phyloP scores from a whole-genome alignment of 1,140 invertebrate genomes.

The Chymomyza costata region DNA sequence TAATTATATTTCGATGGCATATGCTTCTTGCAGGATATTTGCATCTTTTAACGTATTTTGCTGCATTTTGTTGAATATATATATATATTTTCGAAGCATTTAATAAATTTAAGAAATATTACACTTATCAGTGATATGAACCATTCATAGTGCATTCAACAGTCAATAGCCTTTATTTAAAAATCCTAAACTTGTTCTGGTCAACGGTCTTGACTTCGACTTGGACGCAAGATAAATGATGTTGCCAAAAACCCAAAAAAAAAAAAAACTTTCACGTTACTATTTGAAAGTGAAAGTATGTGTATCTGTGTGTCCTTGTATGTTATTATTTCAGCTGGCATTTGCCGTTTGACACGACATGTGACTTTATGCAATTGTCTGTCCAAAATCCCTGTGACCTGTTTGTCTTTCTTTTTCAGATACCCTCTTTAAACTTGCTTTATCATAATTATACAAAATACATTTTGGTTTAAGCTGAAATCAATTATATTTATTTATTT shows the following conservation, averaged over 20 bases:
- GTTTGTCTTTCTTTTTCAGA: constrained; percentile 14
- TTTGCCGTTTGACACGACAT: constrained; percentile 43
- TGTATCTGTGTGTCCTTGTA: constrained; percentile 2
- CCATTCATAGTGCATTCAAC: too few relatives aligned
- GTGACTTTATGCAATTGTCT: constrained; percentile 58
- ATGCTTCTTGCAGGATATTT: too few relatives aligned
- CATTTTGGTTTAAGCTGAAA: constrained; percentile 29
- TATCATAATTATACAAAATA: constrained; percentile 61
- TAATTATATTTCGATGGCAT: too few relatives aligned
- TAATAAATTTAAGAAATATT: too few relatives aligned
- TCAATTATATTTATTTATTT: constrained; percentile 65
- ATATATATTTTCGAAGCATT: too few relatives aligned
- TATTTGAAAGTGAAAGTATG: not conserved
- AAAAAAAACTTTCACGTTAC: constrained; percentile 24
- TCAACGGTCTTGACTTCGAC: constrained; percentile 28
- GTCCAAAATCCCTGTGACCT: too few relatives aligned
- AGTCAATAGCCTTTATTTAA: too few relatives aligned
- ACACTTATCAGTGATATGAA: too few relatives aligned
- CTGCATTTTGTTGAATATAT: too few relatives aligned
- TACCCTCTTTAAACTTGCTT: constrained; percentile 4
- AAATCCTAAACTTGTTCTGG: too few relatives aligned
- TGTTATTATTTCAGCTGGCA: constrained; percentile 15
- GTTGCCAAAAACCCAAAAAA: constrained; percentile 52
- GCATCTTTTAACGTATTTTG: too few relatives aligned
- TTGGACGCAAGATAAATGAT: constrained; percentile 61